A percentile compares a stretch with the other conserved stretches of the same genome.
Evolutionary conservation across 2,888 invertebrate species (phyloP).

Genomic region (Noctuana brunneofusca): DNA sequence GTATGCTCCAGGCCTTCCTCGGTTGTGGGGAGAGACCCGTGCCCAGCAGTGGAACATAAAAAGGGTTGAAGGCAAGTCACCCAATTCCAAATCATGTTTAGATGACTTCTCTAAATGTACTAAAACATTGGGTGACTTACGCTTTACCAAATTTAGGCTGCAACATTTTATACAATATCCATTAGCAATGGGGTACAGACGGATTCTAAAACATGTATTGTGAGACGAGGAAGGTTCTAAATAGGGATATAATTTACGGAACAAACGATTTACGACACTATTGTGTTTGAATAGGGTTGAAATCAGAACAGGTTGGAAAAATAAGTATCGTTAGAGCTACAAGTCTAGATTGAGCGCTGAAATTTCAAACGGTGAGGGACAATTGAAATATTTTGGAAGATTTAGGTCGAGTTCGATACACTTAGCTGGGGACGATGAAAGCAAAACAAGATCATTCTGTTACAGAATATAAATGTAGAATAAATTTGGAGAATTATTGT

Average conservation of each 20-base stretch:
- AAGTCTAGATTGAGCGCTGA: constrained; percentile 24
- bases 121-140: not conserved
- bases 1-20: too few species aligned
- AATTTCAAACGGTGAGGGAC: constrained; percentile 17
- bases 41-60: too few species aligned
- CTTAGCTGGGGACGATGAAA: constrained; percentile 9
- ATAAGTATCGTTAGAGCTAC: constrained; percentile 1
- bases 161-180: constrained; percentile 19
- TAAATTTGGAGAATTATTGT: not conserved
- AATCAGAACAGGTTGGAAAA: not conserved
- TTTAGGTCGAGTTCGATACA: constrained; percentile 16
- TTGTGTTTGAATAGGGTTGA: not conserved
- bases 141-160: not conserved
- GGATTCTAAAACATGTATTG: constrained; percentile 4
- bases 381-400: constrained; percentile 28
- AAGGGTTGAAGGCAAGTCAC: too few species aligned
- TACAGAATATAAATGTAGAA: not conserved
- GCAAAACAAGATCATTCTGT: not conserved
- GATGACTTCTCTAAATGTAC: too few species aligned
- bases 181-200: constrained; percentile 5
- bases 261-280: not conserved
- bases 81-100: too few species aligned
- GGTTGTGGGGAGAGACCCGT: too few species aligned
- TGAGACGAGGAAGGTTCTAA: constrained; percentile 1
- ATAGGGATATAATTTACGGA: not conserved